These are phyloP conservation scores for Noctuana brunneofusca DNA, from an alignment of 2,888 invertebrate genomes.

Conservation along the genomic window DNA sequence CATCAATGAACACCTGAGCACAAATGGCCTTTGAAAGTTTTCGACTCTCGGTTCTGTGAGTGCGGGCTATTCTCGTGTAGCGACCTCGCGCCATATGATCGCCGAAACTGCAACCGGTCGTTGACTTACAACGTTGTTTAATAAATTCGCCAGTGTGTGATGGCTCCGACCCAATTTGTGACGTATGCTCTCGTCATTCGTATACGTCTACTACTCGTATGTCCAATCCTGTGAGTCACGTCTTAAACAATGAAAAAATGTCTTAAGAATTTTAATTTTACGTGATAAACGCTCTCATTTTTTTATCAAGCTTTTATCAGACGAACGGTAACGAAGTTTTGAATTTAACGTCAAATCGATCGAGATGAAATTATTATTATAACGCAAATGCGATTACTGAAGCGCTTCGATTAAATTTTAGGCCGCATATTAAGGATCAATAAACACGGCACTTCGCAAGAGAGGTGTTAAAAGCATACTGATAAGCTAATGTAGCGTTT, in stretches of 20 bases:
- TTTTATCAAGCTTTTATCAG: not conserved
- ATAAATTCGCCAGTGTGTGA: constrained; percentile 54
- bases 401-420: constrained; percentile 11
- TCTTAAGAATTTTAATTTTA: constrained; percentile 16
- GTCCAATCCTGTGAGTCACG: constrained; percentile 23
- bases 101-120: constrained; percentile 62
- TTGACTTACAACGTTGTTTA: constrained; percentile 64
- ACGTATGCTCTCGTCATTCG: constrained; percentile 38
- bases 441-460: constrained; percentile 24
- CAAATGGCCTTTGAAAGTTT: constrained; percentile 62
- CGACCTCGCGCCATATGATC: constrained; percentile 72
- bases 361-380: constrained; percentile 12
- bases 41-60: constrained; percentile 11
- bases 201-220: constrained; percentile 17
- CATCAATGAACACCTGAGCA: constrained; percentile 32
- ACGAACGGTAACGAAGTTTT: not conserved
- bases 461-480: constrained; percentile 28
- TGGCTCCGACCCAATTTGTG: constrained; percentile 65
- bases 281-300: not conserved
- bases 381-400: constrained; percentile 2
- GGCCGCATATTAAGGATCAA: constrained; percentile 12
- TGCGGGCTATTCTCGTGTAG: constrained; percentile 57
- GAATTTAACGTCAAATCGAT: not conserved
- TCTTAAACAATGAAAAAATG: constrained; percentile 17
- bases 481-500: constrained; percentile 29